Evolutionary conservation across 2,113 vertebrate genomes (phyloP), one percentile per base, ranked within the genome.

Genomic region (Sylvietta virens): DNA sequence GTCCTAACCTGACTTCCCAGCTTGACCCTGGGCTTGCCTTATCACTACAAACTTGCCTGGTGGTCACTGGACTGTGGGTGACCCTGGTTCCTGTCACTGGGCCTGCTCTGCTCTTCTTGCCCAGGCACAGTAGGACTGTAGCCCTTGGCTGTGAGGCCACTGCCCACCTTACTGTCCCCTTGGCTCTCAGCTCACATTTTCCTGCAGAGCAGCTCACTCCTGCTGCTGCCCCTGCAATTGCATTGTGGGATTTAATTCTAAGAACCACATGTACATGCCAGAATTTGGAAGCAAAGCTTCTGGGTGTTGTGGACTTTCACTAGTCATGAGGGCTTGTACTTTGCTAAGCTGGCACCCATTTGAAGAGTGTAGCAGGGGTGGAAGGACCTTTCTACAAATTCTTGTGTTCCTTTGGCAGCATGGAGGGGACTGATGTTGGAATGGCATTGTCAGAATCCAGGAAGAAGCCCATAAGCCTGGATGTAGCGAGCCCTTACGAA

Each of bases 301-400:
- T 60, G n/a, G 5, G n/a, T 73, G 10, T 53, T 81, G 16, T n/a
- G 48, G 9, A 6, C 14, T 93, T 87, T 57, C 65, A 45, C 33
- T 44, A 53, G 10, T 27, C n/a, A n/a, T 1, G 3, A 77, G 39
- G 35, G 15, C 24, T 86, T 0, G 0, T 40, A 24, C 15, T 53
- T 37, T 65, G 54, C 60, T 60, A 77, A 81, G 37, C 5, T 88
- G 65, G 18, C 31, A 65, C 11, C 37, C 61, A 4, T 83, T 48
- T 86, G 58, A 90, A 57, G 50, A 45, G 48, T 13, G 14, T 22
- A 60, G 33, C 21, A 87, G 70, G 58, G 19, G 10, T 1, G 1
- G 39, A 84, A 81, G 42, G 50, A 50, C 5, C 11, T 60, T 62
- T 73, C 48, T 62, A 16, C 44, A 82, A 79, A 50, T 33, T 16